Conservation (phyloP, 1,140 invertebrate species). For the Doryteuthis pealeii region DNA sequence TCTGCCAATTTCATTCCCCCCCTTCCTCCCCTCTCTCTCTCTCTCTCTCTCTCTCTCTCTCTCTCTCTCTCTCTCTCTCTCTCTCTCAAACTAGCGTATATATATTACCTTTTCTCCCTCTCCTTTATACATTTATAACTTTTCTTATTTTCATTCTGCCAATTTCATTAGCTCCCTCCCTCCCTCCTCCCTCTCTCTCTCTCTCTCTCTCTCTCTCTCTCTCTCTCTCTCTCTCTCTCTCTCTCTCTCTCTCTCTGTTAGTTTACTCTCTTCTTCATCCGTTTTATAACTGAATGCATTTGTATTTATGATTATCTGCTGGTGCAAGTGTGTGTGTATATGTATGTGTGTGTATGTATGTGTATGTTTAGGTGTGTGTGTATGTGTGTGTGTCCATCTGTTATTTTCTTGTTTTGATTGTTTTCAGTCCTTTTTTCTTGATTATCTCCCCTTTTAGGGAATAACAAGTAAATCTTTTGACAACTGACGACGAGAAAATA, state of each 20-base stretch:
- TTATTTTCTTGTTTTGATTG: no score
- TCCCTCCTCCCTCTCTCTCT: background rate
- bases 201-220: background rate
- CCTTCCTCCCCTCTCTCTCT: background rate
- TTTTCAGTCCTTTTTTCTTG: no score
- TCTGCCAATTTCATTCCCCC: background rate
- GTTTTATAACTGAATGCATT: background rate
- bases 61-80: background rate
- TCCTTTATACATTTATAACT: background rate
- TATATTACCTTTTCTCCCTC: background rate
- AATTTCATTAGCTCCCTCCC: background rate
- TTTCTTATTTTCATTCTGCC: background rate
- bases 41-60: background rate
- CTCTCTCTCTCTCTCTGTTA: background rate
- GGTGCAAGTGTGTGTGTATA: background rate
- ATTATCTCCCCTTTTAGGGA: no score
- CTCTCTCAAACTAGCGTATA: no score
- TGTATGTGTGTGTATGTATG: background rate
- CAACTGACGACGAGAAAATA: no score
- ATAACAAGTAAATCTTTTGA: no score
- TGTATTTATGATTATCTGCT: background rate
- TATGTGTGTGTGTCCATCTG: no score
- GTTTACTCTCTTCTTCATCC: background rate
- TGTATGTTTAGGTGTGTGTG: background rate
- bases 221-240: background rate